Base-by-base conservation (phyloP, 2,113 vertebrate species). In the Melanocharis versteri region DNA sequence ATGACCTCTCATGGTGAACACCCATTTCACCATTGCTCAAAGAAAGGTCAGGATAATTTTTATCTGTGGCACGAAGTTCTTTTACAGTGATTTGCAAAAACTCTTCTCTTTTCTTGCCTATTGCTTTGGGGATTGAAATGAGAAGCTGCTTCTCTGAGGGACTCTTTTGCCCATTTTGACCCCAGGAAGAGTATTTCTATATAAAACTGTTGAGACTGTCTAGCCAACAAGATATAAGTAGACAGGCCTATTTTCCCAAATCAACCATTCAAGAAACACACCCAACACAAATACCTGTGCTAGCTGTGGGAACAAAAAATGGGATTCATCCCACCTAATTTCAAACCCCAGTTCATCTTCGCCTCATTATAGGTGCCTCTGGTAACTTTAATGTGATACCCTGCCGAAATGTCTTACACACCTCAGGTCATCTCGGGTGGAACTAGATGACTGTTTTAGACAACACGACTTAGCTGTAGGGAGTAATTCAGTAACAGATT, bases 31-130 rank as follows among this genome's bases (percentile, higher is more conserved):
- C 58, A 30, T 9, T 57, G 26, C 92, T 94, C 64, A 39, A 60
- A 72, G 69, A 85, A 91, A 85, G 84, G 89, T 91, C 60, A 65
- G 71, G 47, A 75, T 66, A 62, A 87, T 93, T 93, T 90, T 94
- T 42, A 72, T 45, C 83, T 3, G 1, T 69, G 50, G 13, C 35
- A 78, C 18, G 4, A 85, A 69, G 39, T 86, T 76, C 50, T 89
- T 72, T 75, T 39, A 40, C 18, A 57, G 76, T 0, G 2, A 69
- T 72, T 81, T 75, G 73, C 40, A 93, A 78, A 78, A 76, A 33
- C 10, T 71, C 26, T 81, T 90, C 23, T 62, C 28, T 82, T 84
- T 71, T 68, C 61, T 89, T 84, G 51, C 33, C 53, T 35, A 3
- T 71, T 89, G 30, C 42, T 50, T 37, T 57, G 13, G 42, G 57